phyloP scores from a whole-genome alignment of 2,113 vertebrate genomes.

The Lampris incognitus region DNA sequence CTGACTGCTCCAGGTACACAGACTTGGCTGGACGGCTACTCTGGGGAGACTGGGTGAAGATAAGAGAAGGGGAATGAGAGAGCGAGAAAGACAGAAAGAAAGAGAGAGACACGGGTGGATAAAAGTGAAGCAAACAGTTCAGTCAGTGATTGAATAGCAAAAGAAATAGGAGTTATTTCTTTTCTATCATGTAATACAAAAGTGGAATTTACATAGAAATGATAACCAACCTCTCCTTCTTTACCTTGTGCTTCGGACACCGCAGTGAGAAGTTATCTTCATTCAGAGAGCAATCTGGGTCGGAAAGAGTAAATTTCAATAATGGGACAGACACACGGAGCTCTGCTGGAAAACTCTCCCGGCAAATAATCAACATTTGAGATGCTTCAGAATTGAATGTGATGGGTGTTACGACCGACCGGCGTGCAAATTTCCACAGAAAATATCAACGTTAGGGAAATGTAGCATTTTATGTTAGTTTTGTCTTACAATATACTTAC shows the following conservation, averaged over 20 bases:
- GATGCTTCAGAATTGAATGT: neutral
- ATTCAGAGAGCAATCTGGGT: constrained; percentile 94
- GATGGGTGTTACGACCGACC: neutral
- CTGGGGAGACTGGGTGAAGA: constrained; percentile 71
- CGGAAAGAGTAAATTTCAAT: constrained; percentile 49
- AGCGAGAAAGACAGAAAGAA: neutral
- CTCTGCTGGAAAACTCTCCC: neutral
- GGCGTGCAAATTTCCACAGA: neutral
- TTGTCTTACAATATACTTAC: constrained; percentile 73
- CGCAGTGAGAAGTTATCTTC: constrained; percentile 99
- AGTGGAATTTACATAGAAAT: neutral
- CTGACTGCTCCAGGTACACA: constrained; percentile 82
- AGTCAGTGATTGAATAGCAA: neutral
- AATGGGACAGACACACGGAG: neutral
- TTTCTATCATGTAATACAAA: constrained; percentile 13
- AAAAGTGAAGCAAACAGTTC: neutral
- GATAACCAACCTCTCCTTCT: constrained; percentile 67
- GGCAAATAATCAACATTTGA: neutral
- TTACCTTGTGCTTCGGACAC: constrained; percentile 99
- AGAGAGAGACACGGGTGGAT: neutral
- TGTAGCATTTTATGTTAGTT: constrained; percentile 26
- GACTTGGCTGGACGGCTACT: constrained; percentile 78
- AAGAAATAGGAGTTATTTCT: neutral
- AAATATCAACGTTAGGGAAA: neutral
- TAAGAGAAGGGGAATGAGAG: neutral